phyloP scores from a whole-genome alignment of 2,113 vertebrate genomes.

The Arvicanthis niloticus region DNA sequence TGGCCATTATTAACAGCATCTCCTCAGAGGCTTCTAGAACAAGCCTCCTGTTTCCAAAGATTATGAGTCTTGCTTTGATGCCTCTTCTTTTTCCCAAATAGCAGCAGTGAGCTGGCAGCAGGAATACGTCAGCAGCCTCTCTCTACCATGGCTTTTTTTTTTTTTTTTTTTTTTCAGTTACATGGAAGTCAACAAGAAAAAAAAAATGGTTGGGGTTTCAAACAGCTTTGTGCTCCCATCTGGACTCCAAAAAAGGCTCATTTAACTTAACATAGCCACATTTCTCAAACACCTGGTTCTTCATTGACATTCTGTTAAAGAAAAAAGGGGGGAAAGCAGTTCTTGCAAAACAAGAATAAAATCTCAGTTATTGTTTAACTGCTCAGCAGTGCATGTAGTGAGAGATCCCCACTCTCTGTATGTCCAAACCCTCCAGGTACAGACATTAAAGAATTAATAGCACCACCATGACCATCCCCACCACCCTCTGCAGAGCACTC shows the following conservation, averaged over 20 bases:
- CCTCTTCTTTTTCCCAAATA: slow-evolving; percentile 35
- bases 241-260: slow-evolving; percentile 75
- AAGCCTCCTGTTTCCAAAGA: background rate
- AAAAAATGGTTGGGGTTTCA: slow-evolving; percentile 61
- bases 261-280: slow-evolving; percentile 78
- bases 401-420: background rate
- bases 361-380: slow-evolving; percentile 55
- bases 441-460: background rate
- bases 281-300: slow-evolving; percentile 82
- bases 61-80: background rate
- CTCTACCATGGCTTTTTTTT: slow-evolving; percentile 46
- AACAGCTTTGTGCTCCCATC: slow-evolving; percentile 61
- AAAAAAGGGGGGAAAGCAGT: background rate
- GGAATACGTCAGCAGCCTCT: background rate
- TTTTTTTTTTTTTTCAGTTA: slow-evolving; percentile 67
- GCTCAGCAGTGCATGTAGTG: background rate
- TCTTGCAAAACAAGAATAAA: slow-evolving; percentile 70
- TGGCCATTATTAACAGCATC: background rate
- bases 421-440: background rate
- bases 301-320: slow-evolving; percentile 56
- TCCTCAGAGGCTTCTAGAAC: background rate
- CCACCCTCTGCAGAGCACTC: rapidly evolving
- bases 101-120: background rate
- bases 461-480: background rate
- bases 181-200: slow-evolving; percentile 73